A percentile compares a stretch with the other conserved stretches of the same genome.
These are phyloP conservation scores for Andrena bicolor DNA, from an alignment of 2,888 invertebrate genomes.

Conservation along the genomic window DNA sequence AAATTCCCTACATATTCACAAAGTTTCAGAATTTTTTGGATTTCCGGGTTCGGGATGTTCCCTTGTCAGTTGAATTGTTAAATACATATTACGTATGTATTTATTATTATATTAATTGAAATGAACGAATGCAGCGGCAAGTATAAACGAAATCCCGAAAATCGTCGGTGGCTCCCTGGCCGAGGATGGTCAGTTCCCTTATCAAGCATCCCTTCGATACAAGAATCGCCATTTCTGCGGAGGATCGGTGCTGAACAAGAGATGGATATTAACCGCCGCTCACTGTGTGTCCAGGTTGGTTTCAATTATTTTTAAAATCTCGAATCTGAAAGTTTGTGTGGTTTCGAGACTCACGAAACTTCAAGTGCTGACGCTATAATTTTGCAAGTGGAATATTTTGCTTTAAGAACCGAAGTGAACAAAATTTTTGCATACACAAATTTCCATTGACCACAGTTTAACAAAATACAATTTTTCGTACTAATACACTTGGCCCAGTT, in stretches of 20 bases:
- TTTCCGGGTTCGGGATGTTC: no score
- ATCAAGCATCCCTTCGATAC: constrained; percentile 86
- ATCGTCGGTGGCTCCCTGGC: constrained; percentile 86
- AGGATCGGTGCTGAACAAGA: constrained; percentile 86
- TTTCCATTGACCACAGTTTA: no score
- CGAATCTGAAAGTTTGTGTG: no score
- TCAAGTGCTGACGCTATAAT: no score
- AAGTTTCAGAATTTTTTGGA: no score
- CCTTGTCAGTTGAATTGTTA: not conserved
- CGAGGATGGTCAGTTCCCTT: constrained; percentile 86
- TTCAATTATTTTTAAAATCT: not conserved
- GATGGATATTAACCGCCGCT: constrained; percentile 87
- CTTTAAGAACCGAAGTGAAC: no score
- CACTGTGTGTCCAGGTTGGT: constrained; percentile 87
- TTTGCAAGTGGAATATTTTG: no score
- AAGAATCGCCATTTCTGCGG: constrained; percentile 87
- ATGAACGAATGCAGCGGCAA: constrained; percentile 46
- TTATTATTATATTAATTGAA: constrained; percentile 7
- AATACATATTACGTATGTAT: not conserved
- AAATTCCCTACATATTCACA: no score
- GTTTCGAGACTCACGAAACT: no score
- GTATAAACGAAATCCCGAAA: constrained; percentile 70
- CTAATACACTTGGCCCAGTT: no score
- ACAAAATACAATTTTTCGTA: no score
- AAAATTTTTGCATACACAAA: no score